A percentile compares a stretch with the other conserved stretches of the same genome.
Conservation (phyloP, 2,888 invertebrate genomes). For the Onchidella celtica region DNA sequence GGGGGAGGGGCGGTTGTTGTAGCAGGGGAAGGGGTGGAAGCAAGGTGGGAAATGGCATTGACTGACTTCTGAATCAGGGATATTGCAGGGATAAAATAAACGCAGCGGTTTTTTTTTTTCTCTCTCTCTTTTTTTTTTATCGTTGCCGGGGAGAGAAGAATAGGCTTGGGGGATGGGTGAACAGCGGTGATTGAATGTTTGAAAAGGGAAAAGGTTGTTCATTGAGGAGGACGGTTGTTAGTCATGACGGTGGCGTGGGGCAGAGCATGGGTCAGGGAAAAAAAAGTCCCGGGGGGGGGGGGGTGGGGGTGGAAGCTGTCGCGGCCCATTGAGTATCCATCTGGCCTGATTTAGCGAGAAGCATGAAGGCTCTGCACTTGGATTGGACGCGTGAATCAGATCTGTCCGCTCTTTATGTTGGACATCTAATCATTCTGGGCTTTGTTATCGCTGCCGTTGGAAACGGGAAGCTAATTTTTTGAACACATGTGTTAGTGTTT, state of each 20-base stretch:
- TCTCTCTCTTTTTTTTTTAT: too few species aligned
- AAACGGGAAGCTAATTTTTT: neutral
- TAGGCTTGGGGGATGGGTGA: too few species aligned
- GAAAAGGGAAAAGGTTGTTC: too few species aligned
- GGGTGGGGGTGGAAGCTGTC: neutral
- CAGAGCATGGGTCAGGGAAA: neutral
- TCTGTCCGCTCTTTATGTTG: slow-evolving; percentile 23
- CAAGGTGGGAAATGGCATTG: too few species aligned
- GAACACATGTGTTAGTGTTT: neutral
- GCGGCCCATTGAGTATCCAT: neutral
- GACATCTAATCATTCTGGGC: slow-evolving; percentile 14
- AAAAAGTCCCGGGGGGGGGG: neutral
- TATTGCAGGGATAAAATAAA: too few species aligned
- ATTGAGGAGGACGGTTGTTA: too few species aligned
- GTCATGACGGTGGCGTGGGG: neutral
- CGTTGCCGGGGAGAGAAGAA: too few species aligned
- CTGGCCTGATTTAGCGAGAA: neutral
- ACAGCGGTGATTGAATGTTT: too few species aligned
- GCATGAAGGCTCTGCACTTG: neutral
- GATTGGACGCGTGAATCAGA: slow-evolving; percentile 11
- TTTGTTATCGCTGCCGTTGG: slow-evolving; percentile 13
- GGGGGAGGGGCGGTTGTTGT: too few species aligned
- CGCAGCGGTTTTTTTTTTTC: too few species aligned
- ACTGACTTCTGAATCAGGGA: too few species aligned
- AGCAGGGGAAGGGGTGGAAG: too few species aligned